Base-by-base conservation (phyloP, 2,888 invertebrate species). In the Fragum fragum region DNA sequence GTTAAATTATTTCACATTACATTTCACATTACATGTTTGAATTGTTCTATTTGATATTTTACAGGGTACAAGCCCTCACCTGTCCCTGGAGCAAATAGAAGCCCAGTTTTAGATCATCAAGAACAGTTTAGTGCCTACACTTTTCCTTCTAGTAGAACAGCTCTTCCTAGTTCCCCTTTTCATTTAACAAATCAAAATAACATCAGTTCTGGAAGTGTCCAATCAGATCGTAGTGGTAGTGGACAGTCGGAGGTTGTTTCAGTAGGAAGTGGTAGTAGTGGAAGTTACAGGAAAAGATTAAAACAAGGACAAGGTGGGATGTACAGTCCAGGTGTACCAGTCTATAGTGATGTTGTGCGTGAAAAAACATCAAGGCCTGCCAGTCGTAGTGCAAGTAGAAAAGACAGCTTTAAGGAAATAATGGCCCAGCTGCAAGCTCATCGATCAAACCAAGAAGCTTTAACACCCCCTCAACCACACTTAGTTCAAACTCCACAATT, bases 361-460 rank as follows among this genome's bases (percentile, higher is more conserved):
- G 85, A 84, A 71, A 85, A 82, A 68, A 77, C 81, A 61, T 86
- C 87, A 36, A 63, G 85, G 61, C 86, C 88, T 73, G 81, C 85
- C 5, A 89, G 89, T 79, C 87, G 90, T 42, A 89, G 87, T 85
- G 88, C 86, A 14, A 90, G 91, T 75, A 80, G 88, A 39, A 88
- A 89, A 57, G 92, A 92, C 61, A 91, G 91, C 80, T 91, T 91
- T 73, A 91, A 91, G 73, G 88, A 89, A 52, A 87, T 83, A 29
- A 76, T 87, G 57, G 86, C 87, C 1, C 87, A 87, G 68, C 72
- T 91, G 53, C 88, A 90, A 52, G 82, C 87, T 14, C 87, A 88
- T 47, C 68, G 52, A 57, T 68, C 75, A 21, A 57, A 72, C 23
- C 29, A 18, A 39, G 61, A 70, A n/a, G 68, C 78, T 32, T 42